Evolutionary conservation across 2,797 vertebrate species (phyloP), one percentile per base, ranked within the genome.

Genomic region (Phoebastria nigripes): DNA sequence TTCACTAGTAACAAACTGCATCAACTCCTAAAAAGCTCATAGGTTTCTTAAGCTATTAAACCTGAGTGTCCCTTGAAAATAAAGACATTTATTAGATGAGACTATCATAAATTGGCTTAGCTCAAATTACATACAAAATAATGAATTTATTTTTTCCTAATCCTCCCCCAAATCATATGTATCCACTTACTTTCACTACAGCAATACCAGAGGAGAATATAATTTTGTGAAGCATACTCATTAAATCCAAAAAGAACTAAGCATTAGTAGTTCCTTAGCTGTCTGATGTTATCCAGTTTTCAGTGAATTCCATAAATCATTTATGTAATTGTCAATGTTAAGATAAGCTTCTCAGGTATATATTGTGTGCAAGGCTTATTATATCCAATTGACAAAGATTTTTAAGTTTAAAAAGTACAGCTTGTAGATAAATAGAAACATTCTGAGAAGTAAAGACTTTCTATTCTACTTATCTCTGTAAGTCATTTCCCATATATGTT

Each of bases 321-420:
- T 84, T 89, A 66, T 22, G 26, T n/a, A 97, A 92, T 44, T 85
- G 44, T 63, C 51, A 82, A 9, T 39, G 29, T 66, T 76, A 74
- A 65, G 47, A 89, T 69, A 96, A 12, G 8, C n/a, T 88, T 76
- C 59, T 76, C 41, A 41, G 44, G 29, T 17, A 42, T 24, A 37
- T 59, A 77, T 42, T 87, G 39, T 63, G 7, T 74, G n/a, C 8
- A 86, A 82, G 31, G 22, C 18, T 90, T 77, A 69, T 86, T 95
- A 70, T 85, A 83, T 37, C 28, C n/a, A 87, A 67, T 1, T n/a
- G 54, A 55, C 28, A 77, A 85, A 58, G 33, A 59, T 12, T 73
- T 95, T 93, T 78, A 87, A 85, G 42, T 85, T 87, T 78, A 21
- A 91, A 91, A 96, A 91, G 20, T 49, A 79, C 21, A 77, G 41